phyloP scores from a whole-genome alignment of 2,888 invertebrate genomes.

The Saturnia japonica region DNA sequence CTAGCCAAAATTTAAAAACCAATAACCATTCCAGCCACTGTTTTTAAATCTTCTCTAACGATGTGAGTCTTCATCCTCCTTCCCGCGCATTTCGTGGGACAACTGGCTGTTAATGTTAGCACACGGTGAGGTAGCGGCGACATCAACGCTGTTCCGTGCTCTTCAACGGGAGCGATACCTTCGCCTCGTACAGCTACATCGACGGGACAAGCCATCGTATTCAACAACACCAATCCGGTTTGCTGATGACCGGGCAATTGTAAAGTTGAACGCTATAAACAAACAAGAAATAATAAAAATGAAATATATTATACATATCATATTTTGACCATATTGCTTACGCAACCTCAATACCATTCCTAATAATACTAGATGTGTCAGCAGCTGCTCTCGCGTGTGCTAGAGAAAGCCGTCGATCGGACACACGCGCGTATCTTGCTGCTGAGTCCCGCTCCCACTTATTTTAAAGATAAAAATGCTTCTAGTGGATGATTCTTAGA shows the following conservation, averaged over 20 bases:
- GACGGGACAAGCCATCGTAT: slow-evolving; percentile 83
- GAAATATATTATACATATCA: too few relatives aligned
- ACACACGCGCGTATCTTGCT: too few relatives aligned
- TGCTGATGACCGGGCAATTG: slow-evolving; percentile 65
- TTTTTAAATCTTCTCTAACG: slow-evolving; percentile 47
- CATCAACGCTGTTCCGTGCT: slow-evolving; percentile 66
- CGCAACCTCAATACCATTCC: too few relatives aligned
- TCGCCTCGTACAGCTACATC: slow-evolving; percentile 58
- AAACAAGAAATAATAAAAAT: neutral
- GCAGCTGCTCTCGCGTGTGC: too few relatives aligned
- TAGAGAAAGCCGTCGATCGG: too few relatives aligned
- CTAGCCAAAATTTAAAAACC: neutral
- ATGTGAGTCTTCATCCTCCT: slow-evolving; percentile 54
- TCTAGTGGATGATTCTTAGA: too few relatives aligned
- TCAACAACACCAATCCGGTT: slow-evolving; percentile 83
- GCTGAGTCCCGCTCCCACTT: too few relatives aligned
- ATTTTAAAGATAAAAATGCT: too few relatives aligned
- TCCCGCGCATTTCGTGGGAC: slow-evolving; percentile 59
- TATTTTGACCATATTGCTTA: too few relatives aligned
- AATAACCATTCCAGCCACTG: slow-evolving; percentile 60
- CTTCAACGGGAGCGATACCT: slow-evolving; percentile 57
- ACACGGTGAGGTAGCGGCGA: slow-evolving; percentile 57
- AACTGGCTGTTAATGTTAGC: slow-evolving; percentile 45
- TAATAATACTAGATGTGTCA: too few relatives aligned
- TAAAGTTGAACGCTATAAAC: slow-evolving; percentile 63